Conservation (phyloP, 2,113 vertebrate genomes). For the Aplodontia rufa region DNA sequence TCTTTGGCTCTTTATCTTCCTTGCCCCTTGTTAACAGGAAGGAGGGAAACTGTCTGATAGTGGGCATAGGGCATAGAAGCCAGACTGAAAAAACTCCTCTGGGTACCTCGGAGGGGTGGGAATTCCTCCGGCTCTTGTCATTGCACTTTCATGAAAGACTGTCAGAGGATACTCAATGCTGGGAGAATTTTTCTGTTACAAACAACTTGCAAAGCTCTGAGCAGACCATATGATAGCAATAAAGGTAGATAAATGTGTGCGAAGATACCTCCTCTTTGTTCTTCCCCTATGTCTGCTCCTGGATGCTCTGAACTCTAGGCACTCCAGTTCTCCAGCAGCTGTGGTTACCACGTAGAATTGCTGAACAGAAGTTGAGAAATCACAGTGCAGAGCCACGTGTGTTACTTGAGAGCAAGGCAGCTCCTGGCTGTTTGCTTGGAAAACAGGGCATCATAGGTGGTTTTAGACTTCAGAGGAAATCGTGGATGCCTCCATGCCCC, state of each 20-base stretch:
- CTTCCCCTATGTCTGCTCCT: not conserved
- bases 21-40: not conserved
- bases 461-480: constrained; percentile 40
- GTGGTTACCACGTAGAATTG: not conserved
- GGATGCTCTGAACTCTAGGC: constrained; percentile 40
- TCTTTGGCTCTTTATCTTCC: not conserved
- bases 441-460: not conserved
- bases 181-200: not conserved
- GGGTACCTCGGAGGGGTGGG: not conserved
- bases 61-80: not conserved
- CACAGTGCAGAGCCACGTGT: not conserved
- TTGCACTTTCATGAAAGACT: constrained; percentile 56
- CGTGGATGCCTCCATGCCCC: not conserved
- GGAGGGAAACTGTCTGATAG: not conserved
- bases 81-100: constrained; percentile 7
- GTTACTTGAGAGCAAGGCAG: not conserved
- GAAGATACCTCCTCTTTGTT: not conserved
- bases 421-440: not conserved
- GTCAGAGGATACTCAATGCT: not conserved
- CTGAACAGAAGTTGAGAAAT: constrained; percentile 44
- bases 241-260: constrained; percentile 6
- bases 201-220: not conserved
- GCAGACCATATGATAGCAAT: constrained; percentile 29
- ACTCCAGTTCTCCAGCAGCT: not conserved
- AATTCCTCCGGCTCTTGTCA: constrained; percentile 37